Base-by-base conservation (phyloP, 2,113 vertebrate species). In the Raja brachyura region DNA sequence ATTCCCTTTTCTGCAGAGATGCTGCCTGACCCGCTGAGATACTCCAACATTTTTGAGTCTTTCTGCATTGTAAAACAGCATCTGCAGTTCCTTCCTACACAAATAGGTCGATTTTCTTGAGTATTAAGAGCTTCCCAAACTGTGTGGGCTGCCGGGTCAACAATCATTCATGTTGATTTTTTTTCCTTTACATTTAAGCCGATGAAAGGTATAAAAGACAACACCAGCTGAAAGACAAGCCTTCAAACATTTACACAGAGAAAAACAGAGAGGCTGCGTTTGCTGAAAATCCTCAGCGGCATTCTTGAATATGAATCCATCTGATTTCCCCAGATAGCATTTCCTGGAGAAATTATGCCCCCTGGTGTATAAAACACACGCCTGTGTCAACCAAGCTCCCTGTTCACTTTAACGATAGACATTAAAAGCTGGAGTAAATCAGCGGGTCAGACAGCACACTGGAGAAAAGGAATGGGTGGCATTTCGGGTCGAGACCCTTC, bases 311-410 rank as follows among this genome's bases (percentile, higher is more conserved):
- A 22, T 9, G 39, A 90, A 39, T 5, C 66, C 8, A 25, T 88
- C 28, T 92, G 63, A 73, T 92, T 66, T 92, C 66, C 90, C 90
- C 39, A 22, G 66, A 33, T 25, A 25, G 8, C 81, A 10, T 59
- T 59, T 85, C 75, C 81, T 85, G 81, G 22, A 59, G 54, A 85
- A 85, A 31, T 28, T 92, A 68, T 92, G 66, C 90, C 90, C 31
- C 66, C 88, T 90, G 66, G 88, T 90, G 88, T 70, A 70, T 10
- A 90, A 31, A 70, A 31, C 13, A 33, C 14, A 33, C 14, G 9
- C 61, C n/a, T 31, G 59, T 61, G 48, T 33, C 75, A 33, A 4
- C 9, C n/a, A 90, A 39, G 3, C 33, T 48, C 48, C 28, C 33
- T 11, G 33, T 48, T 48, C 39, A 48, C 39, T 48, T 48, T 48